These are phyloP conservation scores for Nomada lathburiana DNA, from an alignment of 2,888 invertebrate genomes.

Conservation along the genomic window DNA sequence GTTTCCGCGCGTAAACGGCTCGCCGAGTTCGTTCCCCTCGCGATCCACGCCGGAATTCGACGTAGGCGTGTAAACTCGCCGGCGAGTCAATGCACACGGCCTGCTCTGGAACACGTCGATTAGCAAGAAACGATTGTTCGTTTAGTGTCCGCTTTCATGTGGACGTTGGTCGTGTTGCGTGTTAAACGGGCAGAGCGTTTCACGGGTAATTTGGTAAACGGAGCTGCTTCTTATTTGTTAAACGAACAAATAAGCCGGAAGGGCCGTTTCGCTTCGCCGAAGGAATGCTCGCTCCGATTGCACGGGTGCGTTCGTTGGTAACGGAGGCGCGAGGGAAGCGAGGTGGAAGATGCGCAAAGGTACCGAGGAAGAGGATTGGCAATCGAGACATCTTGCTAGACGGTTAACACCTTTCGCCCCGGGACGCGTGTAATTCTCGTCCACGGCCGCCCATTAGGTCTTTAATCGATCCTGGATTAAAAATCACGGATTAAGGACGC, in stretches of 20 bases:
- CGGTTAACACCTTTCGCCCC: slow-evolving; percentile 20
- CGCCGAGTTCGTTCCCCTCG: slow-evolving; percentile 26
- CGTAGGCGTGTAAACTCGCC: slow-evolving; percentile 37
- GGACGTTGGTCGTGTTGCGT: slow-evolving; percentile 3
- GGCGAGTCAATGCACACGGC: slow-evolving; percentile 39
- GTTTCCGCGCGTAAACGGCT: slow-evolving; percentile 13
- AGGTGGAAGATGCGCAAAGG: neutral
- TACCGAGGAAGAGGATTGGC: neutral
- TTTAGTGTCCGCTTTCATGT: slow-evolving; percentile 10
- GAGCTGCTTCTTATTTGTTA: slow-evolving; percentile 32
- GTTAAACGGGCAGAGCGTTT: slow-evolving; percentile 26
- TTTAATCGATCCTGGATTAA: slow-evolving; percentile 76
- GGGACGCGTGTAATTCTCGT: slow-evolving; percentile 63
- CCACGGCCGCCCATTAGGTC: slow-evolving; percentile 73
- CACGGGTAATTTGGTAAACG: neutral
- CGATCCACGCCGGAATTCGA: slow-evolving; percentile 24
- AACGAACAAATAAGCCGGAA: slow-evolving; percentile 21
- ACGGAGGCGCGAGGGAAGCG: neutral
- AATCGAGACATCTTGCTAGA: slow-evolving; percentile 13
- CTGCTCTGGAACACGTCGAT: slow-evolving; percentile 31
- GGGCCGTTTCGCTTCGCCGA: neutral
- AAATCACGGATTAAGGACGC: slow-evolving; percentile 76
- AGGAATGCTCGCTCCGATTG: neutral
- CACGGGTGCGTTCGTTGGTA: neutral
- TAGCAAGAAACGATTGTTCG: slow-evolving; percentile 27